Evolutionary conservation across 2,113 vertebrate species (phyloP), one percentile per base, ranked within the genome.

Genomic region (Coptodon rendalli): DNA sequence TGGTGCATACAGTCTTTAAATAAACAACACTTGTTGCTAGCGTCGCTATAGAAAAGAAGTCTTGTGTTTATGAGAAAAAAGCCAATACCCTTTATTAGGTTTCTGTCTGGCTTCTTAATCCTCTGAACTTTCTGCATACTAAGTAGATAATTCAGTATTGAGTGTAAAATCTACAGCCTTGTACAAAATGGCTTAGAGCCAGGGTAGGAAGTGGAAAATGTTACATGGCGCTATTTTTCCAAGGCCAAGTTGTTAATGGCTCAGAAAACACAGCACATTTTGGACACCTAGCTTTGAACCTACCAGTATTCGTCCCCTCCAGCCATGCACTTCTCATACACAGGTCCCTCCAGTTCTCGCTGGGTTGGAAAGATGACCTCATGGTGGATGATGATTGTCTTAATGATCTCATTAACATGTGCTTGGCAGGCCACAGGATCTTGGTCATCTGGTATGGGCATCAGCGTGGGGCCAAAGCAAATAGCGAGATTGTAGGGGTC

Each of bases 301-400:
- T 96, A 99, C 99, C 99, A 99, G 96, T 99, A 99, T 87, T 99
- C 98, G 89, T 99, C 98, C 59, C 97, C 99, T 94, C 98, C 99
- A 3, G 98, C 97, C 99, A 99, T 99, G 94, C 99, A 99, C 90
- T 99, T 99, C 94, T 99, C 99, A 59, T 99, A 99, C 80, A 99
- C 97, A 0, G 99, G 99, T 73, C 99, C 99, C 2, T 99, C 98
- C 82, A 99, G 93, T 94, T 99, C 98, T 2, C 97, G 95, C 80
- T 94, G 97, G 87, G 95, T 96, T 45, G 99, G 99, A 94, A 99
- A 99, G 94, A 99, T 99, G 95, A 96, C 94, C 95, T 99, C 99
- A 6, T 99, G 97, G 95, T 99, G 97, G 19, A 98, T 94, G 93
- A 99, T 99, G 95, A 99, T 97, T 89, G 97, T 99, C 96, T 99